phyloP scores from a whole-genome alignment of 23 tunicate genomes.

The Botrylloides violaceus region DNA sequence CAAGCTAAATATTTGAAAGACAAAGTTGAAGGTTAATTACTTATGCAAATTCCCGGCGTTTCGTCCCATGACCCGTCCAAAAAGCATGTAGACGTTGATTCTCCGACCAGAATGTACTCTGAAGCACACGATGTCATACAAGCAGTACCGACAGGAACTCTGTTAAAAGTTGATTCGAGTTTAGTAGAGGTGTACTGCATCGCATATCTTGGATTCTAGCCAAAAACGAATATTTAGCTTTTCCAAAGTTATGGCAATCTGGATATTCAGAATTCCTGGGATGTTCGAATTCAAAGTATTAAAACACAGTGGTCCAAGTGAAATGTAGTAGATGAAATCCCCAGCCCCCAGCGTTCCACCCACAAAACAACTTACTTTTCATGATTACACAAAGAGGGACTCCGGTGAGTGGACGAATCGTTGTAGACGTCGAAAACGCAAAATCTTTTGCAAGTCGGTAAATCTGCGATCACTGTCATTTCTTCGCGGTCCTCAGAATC shows the following conservation, averaged over 20 bases:
- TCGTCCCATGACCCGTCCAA: constrained; percentile 52
- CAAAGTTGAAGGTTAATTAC: constrained; percentile 14
- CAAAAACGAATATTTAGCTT: no score
- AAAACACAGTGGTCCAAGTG: no score
- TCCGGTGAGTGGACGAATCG: constrained; percentile 10
- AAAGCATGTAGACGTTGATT: constrained; percentile 20
- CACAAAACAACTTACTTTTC: constrained; percentile 22
- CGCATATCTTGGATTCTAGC: no score
- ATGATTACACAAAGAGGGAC: not conserved
- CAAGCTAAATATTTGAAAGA: no score
- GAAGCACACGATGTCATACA: constrained; percentile 47
- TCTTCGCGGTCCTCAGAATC: not conserved
- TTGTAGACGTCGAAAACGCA: constrained; percentile 18
- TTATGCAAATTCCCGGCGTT: constrained; percentile 33
- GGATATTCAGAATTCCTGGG: no score
- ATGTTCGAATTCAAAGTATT: no score
- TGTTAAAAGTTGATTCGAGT: constrained; percentile 8
- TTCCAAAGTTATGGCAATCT: no score
- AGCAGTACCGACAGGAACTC: constrained; percentile 42
- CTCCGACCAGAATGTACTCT: constrained; percentile 37
- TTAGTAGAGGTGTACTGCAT: no score
- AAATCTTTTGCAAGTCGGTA: constrained; percentile 49
- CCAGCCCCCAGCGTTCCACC: no score
- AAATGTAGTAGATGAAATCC: no score
- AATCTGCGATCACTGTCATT: constrained; percentile 2